Base-by-base conservation (phyloP, 1,140 invertebrate species). In the Drosophila simulans region DNA sequence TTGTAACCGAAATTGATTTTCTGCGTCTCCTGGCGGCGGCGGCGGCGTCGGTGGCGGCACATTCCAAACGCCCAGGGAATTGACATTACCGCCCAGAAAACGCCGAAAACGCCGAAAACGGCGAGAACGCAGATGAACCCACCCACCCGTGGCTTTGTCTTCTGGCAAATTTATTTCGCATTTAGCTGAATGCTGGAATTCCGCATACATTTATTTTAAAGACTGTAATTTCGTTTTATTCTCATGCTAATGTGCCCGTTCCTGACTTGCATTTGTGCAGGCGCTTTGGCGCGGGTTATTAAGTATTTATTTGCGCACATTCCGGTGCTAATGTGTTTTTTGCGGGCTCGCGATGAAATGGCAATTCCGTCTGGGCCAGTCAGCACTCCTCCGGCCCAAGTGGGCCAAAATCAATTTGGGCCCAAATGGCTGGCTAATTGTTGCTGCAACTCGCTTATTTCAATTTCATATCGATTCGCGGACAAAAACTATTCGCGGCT, bases 141-240 rank as follows among this genome's bases (percentile, higher is more conserved):
- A 13, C 34, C 22, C 43, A 35, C 15, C 34, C 17, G 12, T n/a
- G 22, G 22, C 48, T 83, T 82, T 82, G 80, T 81, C 72, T 88
- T 88, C 76, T 71, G 73, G 55, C 80, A 89, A 88, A 88, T 88
- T 88, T 88, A 88, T 88, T 88, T 88, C 83, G 71, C 83, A 88
- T 89, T 88, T 88, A 89, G 75, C 79, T 89, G 83, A 89, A 86
- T 86, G 83, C 83, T 86, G 89, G 88, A 77, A 88, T 88, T 88
- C 78, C 69, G 82, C 84, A 86, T 84, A 89, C 83, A 88, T 89
- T 88, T 88, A 88, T 80, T 88, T 88, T 88, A 88, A 89, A 89
- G 83, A 89, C 84, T 88, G 83, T 88, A 89, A 86, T 86, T 86
- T 86, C 65, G 60, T 86, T 86, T 86, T 79, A 86, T 86, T 79